These are phyloP conservation scores for Pygocentrus nattereri DNA, from an alignment of 2,797 vertebrate genomes.

Conservation along the genomic window DNA sequence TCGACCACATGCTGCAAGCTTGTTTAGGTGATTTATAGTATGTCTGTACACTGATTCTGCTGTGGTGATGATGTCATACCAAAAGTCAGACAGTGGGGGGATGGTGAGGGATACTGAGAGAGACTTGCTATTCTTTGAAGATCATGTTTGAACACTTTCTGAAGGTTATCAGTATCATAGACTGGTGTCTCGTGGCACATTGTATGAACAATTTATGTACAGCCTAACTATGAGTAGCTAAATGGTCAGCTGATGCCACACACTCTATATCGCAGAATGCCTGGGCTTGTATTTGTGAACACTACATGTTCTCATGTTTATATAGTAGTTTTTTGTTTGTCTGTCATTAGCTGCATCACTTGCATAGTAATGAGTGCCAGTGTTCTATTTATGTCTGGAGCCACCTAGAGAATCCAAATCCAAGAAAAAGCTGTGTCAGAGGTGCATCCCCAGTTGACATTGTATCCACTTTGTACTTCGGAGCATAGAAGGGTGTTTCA, in stretches of 20 bases:
- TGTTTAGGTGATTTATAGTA: slow-evolving; percentile 9
- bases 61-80: slow-evolving; percentile 28
- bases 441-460: too few relatives aligned
- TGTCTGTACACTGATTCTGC: neutral
- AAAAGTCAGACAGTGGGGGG: neutral
- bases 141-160: neutral
- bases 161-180: neutral
- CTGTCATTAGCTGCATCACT: neutral
- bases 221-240: neutral
- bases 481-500: too few relatives aligned
- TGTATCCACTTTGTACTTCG: too few relatives aligned
- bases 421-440: too few relatives aligned
- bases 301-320: too few relatives aligned
- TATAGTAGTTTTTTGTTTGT: neutral
- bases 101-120: neutral
- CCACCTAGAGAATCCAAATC: too few relatives aligned
- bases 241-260: too few relatives aligned
- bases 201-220: neutral
- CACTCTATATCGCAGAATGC: too few relatives aligned
- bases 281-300: too few relatives aligned
- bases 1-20: slow-evolving; percentile 16
- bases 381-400: neutral
- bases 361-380: neutral
- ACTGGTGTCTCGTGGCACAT: neutral
- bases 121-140: neutral